Conservation (phyloP, 2,888 invertebrate genomes). For the Sepioteuthis lessoniana region DNA sequence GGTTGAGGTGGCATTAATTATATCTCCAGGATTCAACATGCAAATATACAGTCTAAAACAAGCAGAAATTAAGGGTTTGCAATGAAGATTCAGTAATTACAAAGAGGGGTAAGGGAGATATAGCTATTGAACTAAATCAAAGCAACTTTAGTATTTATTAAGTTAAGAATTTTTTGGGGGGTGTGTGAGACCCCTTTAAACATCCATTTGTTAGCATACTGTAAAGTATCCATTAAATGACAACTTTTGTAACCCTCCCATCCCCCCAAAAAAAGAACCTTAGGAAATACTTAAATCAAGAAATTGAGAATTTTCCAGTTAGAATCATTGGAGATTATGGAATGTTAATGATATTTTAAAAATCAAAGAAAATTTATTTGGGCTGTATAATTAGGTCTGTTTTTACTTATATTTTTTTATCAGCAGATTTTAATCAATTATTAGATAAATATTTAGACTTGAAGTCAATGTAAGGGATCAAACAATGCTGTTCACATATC, state of each 20-base stretch:
- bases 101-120: not conserved
- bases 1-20: not conserved
- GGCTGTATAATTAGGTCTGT: not conserved
- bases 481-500: not conserved
- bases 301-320: too few relatives aligned
- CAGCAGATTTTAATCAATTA: not conserved
- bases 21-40: slow-evolving; percentile 14
- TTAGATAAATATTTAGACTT: too few relatives aligned
- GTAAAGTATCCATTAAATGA: too few relatives aligned
- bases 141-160: not conserved
- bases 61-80: not conserved
- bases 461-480: not conserved
- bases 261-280: too few relatives aligned
- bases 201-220: too few relatives aligned
- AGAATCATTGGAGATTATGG: too few relatives aligned
- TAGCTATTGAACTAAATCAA: not conserved
- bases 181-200: too few relatives aligned
- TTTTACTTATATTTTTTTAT: not conserved
- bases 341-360: not conserved
- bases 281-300: too few relatives aligned
- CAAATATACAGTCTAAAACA: not conserved
- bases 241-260: too few relatives aligned
- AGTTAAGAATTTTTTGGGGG: too few relatives aligned
- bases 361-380: not conserved
- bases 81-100: not conserved